Conservation (phyloP, 2,888 invertebrate species). For the Tiliacea aurago region DNA sequence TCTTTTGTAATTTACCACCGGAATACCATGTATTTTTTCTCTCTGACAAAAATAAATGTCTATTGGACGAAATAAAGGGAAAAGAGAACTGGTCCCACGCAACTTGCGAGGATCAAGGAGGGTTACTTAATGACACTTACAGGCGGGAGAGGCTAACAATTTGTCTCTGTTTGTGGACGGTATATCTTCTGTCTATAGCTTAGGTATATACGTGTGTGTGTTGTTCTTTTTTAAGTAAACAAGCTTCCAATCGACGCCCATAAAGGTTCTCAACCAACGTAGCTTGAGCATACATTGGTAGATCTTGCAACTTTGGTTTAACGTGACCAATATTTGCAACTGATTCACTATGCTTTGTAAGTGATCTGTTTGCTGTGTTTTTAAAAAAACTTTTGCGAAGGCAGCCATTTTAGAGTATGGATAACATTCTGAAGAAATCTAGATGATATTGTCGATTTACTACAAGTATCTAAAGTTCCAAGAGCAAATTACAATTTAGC, state of each 20-base stretch:
- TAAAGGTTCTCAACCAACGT: neutral
- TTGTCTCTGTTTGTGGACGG: conserved; percentile 44
- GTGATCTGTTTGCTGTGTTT: neutral
- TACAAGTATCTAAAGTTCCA: neutral
- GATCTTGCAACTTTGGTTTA: neutral
- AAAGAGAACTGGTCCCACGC: conserved; percentile 57
- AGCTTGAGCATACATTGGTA: conserved; percentile 1
- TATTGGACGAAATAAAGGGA: conserved; percentile 46
- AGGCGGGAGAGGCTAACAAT: conserved; percentile 41
- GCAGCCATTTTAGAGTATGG: neutral
- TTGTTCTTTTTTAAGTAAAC: conserved; percentile 26
- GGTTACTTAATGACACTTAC: conserved; percentile 60
- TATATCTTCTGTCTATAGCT: conserved; percentile 12
- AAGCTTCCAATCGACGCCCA: conserved; percentile 5
- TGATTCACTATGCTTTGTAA: neutral
- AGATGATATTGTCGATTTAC: neutral
- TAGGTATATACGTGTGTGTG: neutral
- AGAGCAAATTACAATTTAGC: neutral
- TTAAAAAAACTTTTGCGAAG: neutral
- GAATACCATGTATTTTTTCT: conserved; percentile 26
- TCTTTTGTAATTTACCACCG: conserved; percentile 26
- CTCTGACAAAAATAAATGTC: conserved; percentile 37
- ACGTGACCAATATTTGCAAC: neutral
- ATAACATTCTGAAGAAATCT: neutral
- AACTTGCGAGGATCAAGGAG: conserved; percentile 57